Percentiles rank a stretch among this genome's conserved stretches.
phyloP scores from a whole-genome alignment of 2,797 vertebrate species.

The Parauchenoglanis punctatus region DNA sequence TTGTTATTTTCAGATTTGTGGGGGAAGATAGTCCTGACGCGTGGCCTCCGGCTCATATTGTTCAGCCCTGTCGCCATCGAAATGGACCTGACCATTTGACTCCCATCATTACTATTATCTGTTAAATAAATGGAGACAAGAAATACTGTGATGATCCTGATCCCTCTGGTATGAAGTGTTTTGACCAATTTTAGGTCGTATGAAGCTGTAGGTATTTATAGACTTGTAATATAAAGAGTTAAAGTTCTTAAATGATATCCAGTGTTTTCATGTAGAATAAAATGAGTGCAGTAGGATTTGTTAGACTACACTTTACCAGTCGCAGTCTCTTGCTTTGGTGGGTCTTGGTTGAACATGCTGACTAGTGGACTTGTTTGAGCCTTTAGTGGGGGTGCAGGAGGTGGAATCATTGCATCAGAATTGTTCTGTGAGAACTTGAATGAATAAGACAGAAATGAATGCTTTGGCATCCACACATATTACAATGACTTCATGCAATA shows the following conservation, averaged over 20 bases:
- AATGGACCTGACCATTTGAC: slow-evolving; percentile 80
- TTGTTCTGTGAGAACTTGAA: slow-evolving; percentile 63
- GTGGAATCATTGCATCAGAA: slow-evolving; percentile 55
- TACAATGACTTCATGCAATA: not conserved
- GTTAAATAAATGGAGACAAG: not conserved
- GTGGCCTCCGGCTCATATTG: slow-evolving; percentile 82
- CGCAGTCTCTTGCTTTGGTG: slow-evolving; percentile 55
- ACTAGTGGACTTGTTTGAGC: slow-evolving; percentile 86
- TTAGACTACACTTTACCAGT: slow-evolving; percentile 33
- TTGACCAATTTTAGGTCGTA: not conserved
- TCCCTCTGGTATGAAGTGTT: not conserved
- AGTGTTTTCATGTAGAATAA: not conserved
- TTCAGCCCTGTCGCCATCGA: slow-evolving; percentile 92
- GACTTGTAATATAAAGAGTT: not conserved
- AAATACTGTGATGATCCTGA: slow-evolving; percentile 1
- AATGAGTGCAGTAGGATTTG: slow-evolving; percentile 5
- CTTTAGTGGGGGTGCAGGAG: slow-evolving; percentile 70
- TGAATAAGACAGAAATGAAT: not conserved
- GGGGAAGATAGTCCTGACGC: slow-evolving; percentile 93
- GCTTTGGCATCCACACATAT: not conserved
- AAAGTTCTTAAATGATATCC: not conserved
- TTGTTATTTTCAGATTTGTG: slow-evolving; percentile 85
- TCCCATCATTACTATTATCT: slow-evolving; percentile 76
- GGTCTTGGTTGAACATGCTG: slow-evolving; percentile 85
- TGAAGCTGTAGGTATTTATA: not conserved